Percentiles rank a stretch among this genome's conserved stretches.
These are phyloP conservation scores for Andrena trimmerana DNA, from an alignment of 2,888 invertebrate species.

Conservation along the genomic window DNA sequence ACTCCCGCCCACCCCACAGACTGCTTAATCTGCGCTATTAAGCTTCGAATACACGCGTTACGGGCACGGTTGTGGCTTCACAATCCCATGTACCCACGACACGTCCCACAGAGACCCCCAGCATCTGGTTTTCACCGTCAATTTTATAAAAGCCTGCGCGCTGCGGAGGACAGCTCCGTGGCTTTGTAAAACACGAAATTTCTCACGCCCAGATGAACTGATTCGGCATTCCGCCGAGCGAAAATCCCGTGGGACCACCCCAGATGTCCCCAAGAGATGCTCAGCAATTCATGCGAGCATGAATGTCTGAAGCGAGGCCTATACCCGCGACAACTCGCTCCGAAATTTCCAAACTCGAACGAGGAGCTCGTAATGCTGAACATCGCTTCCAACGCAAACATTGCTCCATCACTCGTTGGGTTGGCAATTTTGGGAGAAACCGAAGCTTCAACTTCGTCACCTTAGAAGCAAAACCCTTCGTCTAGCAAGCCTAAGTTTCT, in stretches of 20 bases:
- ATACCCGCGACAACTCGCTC: background rate
- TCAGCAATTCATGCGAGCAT: conserved; percentile 4
- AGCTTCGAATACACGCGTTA: conserved; percentile 23
- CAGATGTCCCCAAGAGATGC: conserved; percentile 2
- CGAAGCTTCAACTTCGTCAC: background rate
- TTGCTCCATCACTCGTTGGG: background rate
- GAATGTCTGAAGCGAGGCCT: conserved; percentile 8
- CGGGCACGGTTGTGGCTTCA: conserved; percentile 30
- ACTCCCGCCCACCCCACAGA: background rate
- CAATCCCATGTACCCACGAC: background rate
- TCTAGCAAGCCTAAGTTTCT: no score
- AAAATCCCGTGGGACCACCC: background rate
- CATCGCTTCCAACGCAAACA: background rate
- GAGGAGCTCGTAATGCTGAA: background rate
- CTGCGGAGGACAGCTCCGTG: background rate
- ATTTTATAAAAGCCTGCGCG: conserved; percentile 7
- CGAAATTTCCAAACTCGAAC: background rate
- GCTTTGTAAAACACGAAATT: conserved; percentile 2
- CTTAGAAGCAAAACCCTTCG: no score
- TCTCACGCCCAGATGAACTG: conserved; percentile 15
- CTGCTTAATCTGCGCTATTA: conserved; percentile 25
- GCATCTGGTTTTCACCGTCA: background rate
- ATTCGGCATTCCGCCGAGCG: conserved; percentile 1
- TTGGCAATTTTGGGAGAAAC: background rate
- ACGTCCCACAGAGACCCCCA: background rate